These are phyloP conservation scores for Indicator maculatus DNA, from an alignment of 2,113 vertebrate genomes.

Conservation along the genomic window DNA sequence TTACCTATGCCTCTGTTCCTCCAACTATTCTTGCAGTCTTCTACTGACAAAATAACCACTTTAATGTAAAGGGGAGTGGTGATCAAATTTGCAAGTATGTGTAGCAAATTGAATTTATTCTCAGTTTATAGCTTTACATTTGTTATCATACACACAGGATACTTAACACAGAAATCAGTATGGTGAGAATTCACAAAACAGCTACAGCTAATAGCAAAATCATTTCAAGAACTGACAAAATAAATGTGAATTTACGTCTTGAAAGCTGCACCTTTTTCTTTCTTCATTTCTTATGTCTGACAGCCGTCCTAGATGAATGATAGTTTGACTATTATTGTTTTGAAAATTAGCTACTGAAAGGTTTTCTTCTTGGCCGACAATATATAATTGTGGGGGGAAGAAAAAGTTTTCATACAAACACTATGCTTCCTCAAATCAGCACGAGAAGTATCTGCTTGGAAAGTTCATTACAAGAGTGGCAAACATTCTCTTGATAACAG, in stretches of 20 bases:
- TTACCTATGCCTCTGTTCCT: background rate
- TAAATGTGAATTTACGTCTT: background rate
- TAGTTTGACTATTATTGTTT: background rate
- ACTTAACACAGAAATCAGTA: background rate
- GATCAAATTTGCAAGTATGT: background rate
- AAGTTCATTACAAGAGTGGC: slow-evolving; percentile 37
- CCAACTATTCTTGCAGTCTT: background rate
- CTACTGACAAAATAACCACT: background rate
- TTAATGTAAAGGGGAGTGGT: background rate
- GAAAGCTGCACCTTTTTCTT: background rate
- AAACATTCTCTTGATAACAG: slow-evolving; percentile 9
- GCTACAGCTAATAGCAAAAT: background rate
- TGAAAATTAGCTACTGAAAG: background rate
- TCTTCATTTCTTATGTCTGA: background rate
- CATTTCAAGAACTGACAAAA: background rate
- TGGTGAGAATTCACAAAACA: background rate
- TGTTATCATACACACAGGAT: background rate
- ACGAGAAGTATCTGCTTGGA: slow-evolving; percentile 1
- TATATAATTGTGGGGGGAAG: background rate
- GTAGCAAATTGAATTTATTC: background rate
- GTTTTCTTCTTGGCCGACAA: background rate
- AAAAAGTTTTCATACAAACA: background rate
- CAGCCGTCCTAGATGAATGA: background rate
- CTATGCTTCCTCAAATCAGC: slow-evolving; percentile 17
- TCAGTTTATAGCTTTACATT: background rate